Percentiles rank a stretch among this genome's conserved stretches.
These are phyloP conservation scores for Aethina tumida DNA, from an alignment of 1,140 invertebrate genomes.

Conservation along the genomic window DNA sequence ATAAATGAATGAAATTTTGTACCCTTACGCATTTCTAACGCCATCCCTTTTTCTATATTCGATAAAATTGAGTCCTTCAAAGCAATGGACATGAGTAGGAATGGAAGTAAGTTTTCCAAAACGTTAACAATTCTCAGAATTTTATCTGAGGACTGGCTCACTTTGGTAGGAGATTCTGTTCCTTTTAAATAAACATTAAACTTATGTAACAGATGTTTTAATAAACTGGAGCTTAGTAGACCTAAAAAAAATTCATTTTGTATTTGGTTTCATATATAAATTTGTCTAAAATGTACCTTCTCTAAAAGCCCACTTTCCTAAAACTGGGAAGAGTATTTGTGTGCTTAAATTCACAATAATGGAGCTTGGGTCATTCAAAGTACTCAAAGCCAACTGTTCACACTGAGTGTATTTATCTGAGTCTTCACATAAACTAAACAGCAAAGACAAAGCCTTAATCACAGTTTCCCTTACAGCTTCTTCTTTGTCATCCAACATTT, in stretches of 20 bases:
- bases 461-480: constrained; percentile 52
- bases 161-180: constrained; percentile 24
- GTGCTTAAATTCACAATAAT: constrained; percentile 41
- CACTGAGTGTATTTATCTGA: constrained; percentile 57
- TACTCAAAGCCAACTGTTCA: constrained; percentile 46
- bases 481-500: constrained; percentile 66
- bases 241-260: constrained; percentile 16
- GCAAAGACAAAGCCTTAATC: constrained; percentile 51
- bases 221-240: constrained; percentile 18
- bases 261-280: constrained; percentile 5
- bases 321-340: constrained; percentile 42
- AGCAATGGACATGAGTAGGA: constrained; percentile 40
- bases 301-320: constrained; percentile 53
- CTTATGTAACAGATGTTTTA: constrained; percentile 27
- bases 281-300: constrained; percentile 12
- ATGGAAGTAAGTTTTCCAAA: constrained; percentile 41
- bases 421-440: constrained; percentile 56
- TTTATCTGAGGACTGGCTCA: constrained; percentile 22
- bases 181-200: constrained; percentile 26
- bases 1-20: constrained; percentile 14
- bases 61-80: constrained; percentile 36
- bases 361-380: constrained; percentile 43
- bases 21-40: constrained; percentile 38
- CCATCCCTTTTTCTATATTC: constrained; percentile 31
- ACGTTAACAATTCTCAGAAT: constrained; percentile 32